These are phyloP conservation scores for Panthera leo DNA, from an alignment of 2,113 vertebrate genomes.

Conservation along the genomic window DNA sequence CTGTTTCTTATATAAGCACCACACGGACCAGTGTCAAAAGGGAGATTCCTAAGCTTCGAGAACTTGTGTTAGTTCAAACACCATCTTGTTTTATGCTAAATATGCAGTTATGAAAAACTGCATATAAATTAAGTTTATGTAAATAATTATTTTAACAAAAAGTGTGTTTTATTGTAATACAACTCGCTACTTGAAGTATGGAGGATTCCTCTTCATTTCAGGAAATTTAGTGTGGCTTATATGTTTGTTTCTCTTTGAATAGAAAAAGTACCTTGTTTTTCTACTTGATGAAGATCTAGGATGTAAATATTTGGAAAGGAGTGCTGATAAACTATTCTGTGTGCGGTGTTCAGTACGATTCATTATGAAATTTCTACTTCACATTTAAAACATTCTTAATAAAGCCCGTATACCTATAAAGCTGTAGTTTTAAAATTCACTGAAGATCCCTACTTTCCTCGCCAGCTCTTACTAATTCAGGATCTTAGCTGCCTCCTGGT, in stretches of 20 bases:
- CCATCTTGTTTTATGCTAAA: slow-evolving; percentile 12
- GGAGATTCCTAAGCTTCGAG: slow-evolving; percentile 8
- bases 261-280: background rate
- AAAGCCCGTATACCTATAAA: slow-evolving; percentile 29
- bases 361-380: slow-evolving; percentile 16
- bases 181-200: background rate
- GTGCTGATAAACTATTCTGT: background rate
- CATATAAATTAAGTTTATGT: background rate
- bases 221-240: background rate
- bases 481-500: background rate
- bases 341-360: slow-evolving; percentile 19
- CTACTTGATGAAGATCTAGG: background rate
- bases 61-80: background rate
- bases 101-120: slow-evolving; percentile 14
- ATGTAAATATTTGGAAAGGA: slow-evolving; percentile 30
- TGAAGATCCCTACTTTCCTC: background rate
- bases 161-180: background rate
- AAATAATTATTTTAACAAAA: slow-evolving; percentile 49
- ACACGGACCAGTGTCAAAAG: background rate
- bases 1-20: background rate
- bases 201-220: slow-evolving; percentile 5
- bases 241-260: slow-evolving; percentile 4
- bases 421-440: background rate
- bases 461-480: background rate
- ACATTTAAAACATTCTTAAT: background rate